phyloP scores from a whole-genome alignment of 2,888 invertebrate genomes.

The Polydrusus tereticollis region DNA sequence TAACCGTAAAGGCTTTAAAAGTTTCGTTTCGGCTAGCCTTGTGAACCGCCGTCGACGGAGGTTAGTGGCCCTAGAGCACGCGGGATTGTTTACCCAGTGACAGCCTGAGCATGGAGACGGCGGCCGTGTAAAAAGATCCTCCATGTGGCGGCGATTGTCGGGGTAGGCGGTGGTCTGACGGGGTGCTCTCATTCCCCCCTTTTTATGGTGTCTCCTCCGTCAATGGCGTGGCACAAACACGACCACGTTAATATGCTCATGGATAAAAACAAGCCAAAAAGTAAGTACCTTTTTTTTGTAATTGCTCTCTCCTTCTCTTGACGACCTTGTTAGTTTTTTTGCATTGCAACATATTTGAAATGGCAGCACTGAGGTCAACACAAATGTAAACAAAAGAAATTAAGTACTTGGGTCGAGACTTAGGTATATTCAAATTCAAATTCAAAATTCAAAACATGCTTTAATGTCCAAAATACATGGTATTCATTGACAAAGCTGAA shows the following conservation, averaged over 20 bases:
- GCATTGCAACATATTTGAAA: too few species aligned
- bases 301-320: too few species aligned
- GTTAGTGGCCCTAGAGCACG: conserved; percentile 67
- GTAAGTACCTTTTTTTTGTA: conserved; percentile 67
- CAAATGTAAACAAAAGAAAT: too few species aligned
- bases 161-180: conserved; percentile 32
- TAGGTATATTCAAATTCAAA: too few species aligned
- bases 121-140: conserved; percentile 56
- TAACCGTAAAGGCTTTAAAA: conserved; percentile 63
- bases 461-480: too few species aligned
- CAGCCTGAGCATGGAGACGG: conserved; percentile 66
- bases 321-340: background rate
- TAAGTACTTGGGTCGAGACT: too few species aligned
- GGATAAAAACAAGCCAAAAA: conserved; percentile 79
- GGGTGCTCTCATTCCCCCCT: conserved; percentile 17
- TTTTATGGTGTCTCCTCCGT: conserved; percentile 49
- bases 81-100: conserved; percentile 68
- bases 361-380: too few species aligned
- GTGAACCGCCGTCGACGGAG: conserved; percentile 60
- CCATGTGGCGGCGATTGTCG: conserved; percentile 25
- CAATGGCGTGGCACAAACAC: conserved; percentile 82
- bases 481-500: too few species aligned
- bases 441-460: too few species aligned
- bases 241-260: conserved; percentile 78
- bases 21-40: conserved; percentile 65